These are phyloP conservation scores for Tricholauxania praeusta DNA, from an alignment of 2,888 invertebrate species.

Conservation along the genomic window DNA sequence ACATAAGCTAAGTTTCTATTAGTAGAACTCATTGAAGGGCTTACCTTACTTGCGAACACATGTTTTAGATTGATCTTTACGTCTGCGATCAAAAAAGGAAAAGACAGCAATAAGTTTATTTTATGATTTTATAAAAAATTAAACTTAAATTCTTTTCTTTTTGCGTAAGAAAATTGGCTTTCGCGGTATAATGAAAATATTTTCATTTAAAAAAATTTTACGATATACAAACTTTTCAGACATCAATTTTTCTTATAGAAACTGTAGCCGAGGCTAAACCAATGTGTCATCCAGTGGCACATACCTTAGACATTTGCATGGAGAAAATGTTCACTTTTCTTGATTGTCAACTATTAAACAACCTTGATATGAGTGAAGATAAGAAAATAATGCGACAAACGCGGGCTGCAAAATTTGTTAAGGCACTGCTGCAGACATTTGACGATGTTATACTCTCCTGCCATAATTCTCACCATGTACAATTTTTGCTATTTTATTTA, in stretches of 20 bases:
- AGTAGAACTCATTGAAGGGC: no score
- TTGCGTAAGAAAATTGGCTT: no score
- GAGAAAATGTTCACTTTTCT: slow-evolving; percentile 77
- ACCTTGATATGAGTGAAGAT: slow-evolving; percentile 41
- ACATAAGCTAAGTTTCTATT: no score
- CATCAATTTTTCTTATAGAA: not conserved
- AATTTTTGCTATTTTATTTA: slow-evolving; percentile 81
- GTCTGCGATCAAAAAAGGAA: no score
- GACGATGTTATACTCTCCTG: slow-evolving; percentile 86
- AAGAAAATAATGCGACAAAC: slow-evolving; percentile 71
- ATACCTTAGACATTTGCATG: slow-evolving; percentile 84
- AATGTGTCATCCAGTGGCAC: slow-evolving; percentile 72
- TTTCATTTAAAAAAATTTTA: no score
- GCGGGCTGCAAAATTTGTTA: slow-evolving; percentile 65
- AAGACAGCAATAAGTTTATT: no score
- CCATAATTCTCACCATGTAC: slow-evolving; percentile 83
- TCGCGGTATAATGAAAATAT: no score
- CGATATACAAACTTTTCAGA: no score
- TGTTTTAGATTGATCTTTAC: no score
- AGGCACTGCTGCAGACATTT: slow-evolving; percentile 77
- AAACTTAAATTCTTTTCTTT: no score
- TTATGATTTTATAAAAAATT: no score
- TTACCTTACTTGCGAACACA: no score
- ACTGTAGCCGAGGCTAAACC: slow-evolving; percentile 30
- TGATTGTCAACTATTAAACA: slow-evolving; percentile 63